Evolutionary conservation across 2,888 invertebrate genomes (phyloP), one percentile per base, ranked within the genome.

Genomic region (Erebia aethiops): DNA sequence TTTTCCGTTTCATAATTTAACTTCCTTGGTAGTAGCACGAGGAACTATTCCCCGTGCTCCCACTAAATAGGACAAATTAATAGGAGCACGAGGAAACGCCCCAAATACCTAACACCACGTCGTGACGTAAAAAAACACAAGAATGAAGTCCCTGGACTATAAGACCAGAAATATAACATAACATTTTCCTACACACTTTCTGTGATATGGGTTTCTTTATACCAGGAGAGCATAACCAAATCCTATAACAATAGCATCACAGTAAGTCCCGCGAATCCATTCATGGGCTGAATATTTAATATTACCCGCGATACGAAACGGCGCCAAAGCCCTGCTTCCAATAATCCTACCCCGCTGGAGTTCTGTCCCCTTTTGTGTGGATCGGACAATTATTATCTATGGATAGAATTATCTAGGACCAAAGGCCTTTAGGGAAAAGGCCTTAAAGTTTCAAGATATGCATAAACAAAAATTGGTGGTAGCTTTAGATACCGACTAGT

Each of bases 271-370:
- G 66, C 62, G 77, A 78, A 82, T 82, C 82, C 81, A 80, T 83
- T 80, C 81, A 79, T 77, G 76, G 78, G 81, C 78, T 87, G 87
- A 88, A 90, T 89, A 88, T 88, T 89, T 88, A 87, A 89, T 88
- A 87, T 81, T 79, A 84, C 81, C 79, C 84, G 82, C 84, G 86
- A 84, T 84, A 83, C 84, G 85, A 83, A 35, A 7, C 35, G 35
- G 84, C 82, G 82, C 81, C 79, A 84, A 84, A 83, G 76, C 75
- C 73, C 75, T 77, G 84, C 83, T 58, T 79, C 84, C 86, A 82
- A 85, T 90, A 90, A 90, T 89, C 89, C 71, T 73, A 77, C 84
- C 78, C 85, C 81, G 78, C 79, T 75, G 79, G 80, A 82, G 81
- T 81, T 75, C 75, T 65, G 26, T 66, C 61, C 69, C 71, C 71